These are phyloP conservation scores for Heterodera carotae DNA, from an alignment of 1,140 invertebrate genomes.

Conservation along the genomic window DNA sequence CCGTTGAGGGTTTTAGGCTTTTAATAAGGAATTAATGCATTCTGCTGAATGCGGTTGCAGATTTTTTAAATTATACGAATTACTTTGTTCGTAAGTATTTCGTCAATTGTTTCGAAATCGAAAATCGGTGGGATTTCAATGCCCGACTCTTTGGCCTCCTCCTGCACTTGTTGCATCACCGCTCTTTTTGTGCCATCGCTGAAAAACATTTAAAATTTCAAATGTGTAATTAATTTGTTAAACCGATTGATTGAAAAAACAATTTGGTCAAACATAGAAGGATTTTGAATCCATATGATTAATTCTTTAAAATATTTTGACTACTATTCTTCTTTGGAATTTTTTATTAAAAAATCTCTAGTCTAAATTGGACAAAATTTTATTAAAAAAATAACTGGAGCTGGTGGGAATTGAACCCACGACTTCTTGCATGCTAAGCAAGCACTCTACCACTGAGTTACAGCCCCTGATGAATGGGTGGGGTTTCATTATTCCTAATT, in stretches of 20 bases:
- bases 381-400: conserved; percentile 24
- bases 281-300: too few species aligned
- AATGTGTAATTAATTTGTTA: too few species aligned
- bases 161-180: conserved; percentile 64
- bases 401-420: conserved; percentile 6
- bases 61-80: too few species aligned
- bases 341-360: background rate
- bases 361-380: background rate
- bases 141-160: conserved; percentile 63
- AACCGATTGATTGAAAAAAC: too few species aligned
- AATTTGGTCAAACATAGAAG: too few species aligned
- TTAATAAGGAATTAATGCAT: too few species aligned
- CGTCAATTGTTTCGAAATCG: conserved; percentile 47
- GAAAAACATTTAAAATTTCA: conserved; percentile 36
- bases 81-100: conserved; percentile 22
- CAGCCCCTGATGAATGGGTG: background rate
- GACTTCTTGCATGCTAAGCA: conserved; percentile 22
- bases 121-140: conserved; percentile 64
- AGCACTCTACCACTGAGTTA: conserved; percentile 39
- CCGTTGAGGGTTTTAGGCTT: too few species aligned
- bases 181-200: conserved; percentile 56
- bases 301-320: too few species aligned
- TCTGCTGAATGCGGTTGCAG: too few species aligned
- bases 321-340: too few species aligned
- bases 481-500: background rate